phyloP scores from a whole-genome alignment of 2,797 vertebrate genomes.

The Manis crassicaudata region DNA sequence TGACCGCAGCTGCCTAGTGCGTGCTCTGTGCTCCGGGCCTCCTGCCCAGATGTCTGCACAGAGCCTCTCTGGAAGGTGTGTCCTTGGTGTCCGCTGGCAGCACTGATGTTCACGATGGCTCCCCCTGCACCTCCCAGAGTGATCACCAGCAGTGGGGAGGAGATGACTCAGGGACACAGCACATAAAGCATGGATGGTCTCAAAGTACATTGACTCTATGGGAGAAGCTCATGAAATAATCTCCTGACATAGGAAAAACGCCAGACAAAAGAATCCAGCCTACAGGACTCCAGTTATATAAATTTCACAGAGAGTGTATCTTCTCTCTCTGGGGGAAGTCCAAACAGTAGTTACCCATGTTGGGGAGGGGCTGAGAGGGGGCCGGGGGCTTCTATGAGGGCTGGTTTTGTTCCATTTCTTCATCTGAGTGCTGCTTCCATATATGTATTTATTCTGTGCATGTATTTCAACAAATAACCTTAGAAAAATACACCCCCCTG shows the following conservation, averaged over 20 bases:
- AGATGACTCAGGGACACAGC: neutral
- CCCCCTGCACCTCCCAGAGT: fast-evolving
- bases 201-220: fast-evolving
- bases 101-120: fast-evolving
- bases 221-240: neutral
- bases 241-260: neutral
- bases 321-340: no score
- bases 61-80: fast-evolving
- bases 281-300: neutral
- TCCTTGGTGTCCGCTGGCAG: fast-evolving
- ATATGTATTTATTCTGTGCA: neutral
- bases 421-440: neutral
- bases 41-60: neutral
- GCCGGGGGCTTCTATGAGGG: neutral
- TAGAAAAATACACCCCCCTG: neutral
- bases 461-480: neutral
- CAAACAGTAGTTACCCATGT: no score
- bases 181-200: fast-evolving
- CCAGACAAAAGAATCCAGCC: neutral
- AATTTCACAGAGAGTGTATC: neutral
- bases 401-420: neutral
- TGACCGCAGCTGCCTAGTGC: fast-evolving
- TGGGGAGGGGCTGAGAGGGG: fast-evolving
- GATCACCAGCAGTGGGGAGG: neutral
- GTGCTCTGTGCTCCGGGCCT: fast-evolving